Conservation (phyloP, 2,113 vertebrate species). For the Myotis davidii region DNA sequence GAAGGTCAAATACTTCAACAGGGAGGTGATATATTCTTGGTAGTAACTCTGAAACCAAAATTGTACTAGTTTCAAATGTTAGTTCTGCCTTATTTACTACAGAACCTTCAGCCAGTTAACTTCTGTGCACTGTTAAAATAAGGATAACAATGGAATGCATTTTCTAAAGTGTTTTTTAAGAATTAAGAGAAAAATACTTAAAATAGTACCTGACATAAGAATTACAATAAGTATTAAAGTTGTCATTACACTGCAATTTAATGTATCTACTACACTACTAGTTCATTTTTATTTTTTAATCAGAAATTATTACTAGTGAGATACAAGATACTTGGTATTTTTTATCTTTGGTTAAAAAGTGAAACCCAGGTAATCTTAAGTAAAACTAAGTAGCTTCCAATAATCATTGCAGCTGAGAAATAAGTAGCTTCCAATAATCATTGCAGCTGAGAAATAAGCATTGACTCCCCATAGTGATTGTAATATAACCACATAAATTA, state of each 20-base stretch:
- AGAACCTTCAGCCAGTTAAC: background rate
- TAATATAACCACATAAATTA: background rate
- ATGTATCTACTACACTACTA: background rate
- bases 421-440: background rate
- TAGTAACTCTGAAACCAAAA: background rate
- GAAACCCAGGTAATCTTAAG: background rate
- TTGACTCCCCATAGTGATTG: background rate
- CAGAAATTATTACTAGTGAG: background rate
- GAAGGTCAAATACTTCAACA: background rate
- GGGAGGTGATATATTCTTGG: background rate
- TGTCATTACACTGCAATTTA: background rate
- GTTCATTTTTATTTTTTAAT: slow-evolving; percentile 11
- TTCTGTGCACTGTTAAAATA: slow-evolving; percentile 18
- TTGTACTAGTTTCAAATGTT: background rate
- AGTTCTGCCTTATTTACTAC: background rate
- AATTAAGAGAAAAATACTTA: background rate
- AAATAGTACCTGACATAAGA: background rate
- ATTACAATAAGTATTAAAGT: background rate
- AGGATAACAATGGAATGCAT: background rate
- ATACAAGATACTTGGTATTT: background rate
- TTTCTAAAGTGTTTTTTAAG: background rate
- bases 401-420: background rate
- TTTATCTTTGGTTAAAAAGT: background rate
- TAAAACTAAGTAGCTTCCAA: background rate
- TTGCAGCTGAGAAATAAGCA: background rate